A percentile compares a stretch with the other conserved stretches of the same genome.
phyloP scores from a whole-genome alignment of 2,113 vertebrate species.

The Actinemys pallida region DNA sequence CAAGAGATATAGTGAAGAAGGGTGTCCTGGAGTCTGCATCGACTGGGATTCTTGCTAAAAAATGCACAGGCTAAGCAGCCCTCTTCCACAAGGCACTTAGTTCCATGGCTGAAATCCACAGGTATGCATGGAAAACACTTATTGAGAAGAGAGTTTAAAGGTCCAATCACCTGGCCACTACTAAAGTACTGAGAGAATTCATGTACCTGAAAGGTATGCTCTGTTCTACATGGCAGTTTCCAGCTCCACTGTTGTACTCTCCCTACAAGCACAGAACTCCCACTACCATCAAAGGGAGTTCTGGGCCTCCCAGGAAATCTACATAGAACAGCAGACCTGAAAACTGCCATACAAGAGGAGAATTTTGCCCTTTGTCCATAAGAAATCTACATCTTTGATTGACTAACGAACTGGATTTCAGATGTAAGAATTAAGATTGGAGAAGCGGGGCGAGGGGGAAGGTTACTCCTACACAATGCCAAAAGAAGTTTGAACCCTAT shows the following conservation, averaged over 20 bases:
- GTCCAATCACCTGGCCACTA: not conserved
- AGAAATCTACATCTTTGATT: not conserved
- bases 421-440: not conserved
- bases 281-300: not conserved
- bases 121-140: not conserved
- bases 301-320: not conserved
- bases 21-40: not conserved
- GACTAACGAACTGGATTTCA: not conserved
- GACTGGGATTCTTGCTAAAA: not conserved
- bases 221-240: not conserved
- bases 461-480: not conserved
- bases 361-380: not conserved
- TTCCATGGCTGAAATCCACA: not conserved
- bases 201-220: not conserved
- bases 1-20: not conserved
- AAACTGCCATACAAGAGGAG: not conserved
- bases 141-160: not conserved
- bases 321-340: not conserved
- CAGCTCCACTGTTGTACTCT: not conserved
- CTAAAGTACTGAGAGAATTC: not conserved
- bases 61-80: not conserved
- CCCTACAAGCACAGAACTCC: not conserved
- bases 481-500: not conserved
- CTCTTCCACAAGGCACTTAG: not conserved
- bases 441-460: too few relatives aligned